Evolutionary conservation across 2,113 vertebrate genomes (phyloP), one percentile per base, ranked within the genome.

Genomic region (Gobio gobio): DNA sequence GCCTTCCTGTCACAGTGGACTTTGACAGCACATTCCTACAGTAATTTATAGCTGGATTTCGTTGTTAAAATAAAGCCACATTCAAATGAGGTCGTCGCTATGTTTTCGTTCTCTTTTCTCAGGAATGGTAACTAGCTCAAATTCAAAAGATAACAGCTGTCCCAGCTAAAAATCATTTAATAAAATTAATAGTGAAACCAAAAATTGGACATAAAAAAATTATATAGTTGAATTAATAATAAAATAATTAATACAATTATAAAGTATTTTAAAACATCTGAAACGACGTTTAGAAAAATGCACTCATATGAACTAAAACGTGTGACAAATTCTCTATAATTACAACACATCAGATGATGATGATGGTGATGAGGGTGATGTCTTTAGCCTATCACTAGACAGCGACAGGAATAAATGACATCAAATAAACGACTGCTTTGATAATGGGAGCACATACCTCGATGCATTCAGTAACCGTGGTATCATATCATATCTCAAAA

Each of bases 1-100:
- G 89, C 92, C 93, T 92, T 12, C 88, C 88, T 89, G 89, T 92
- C 91, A 90, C 92, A 33, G 29, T 64, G 85, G 77, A 86, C 78
- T 86, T 84, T 56, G 51, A 87, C 81, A 79, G 74, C 84, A 73
- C 82, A 82, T 88, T 83, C 85, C 82, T 36, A 54, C 9, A 24
- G 47, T 85, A 68, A 89, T 87, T 83, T 84, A 90, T 78, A 51
- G 51, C 43, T 76, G 64, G 54, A 78, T 84, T 82, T 86, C 26
- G 43, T 56, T 88, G 56, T 63, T 40, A 54, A 49, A 49, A 74
- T 4, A 47, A 43, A 43, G 7, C 18, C 33, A 40, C 29, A 7
- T 33, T 64, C 26, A 64, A 40, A 70, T 12, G 10, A 68, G 66
- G 8, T 40, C 33, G 33, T 14, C 54, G 24, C 51, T 58, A 0